Evolutionary conservation across 1,140 invertebrate species (phyloP), one percentile per base, ranked within the genome.

Genomic region (Drosophila simulans): DNA sequence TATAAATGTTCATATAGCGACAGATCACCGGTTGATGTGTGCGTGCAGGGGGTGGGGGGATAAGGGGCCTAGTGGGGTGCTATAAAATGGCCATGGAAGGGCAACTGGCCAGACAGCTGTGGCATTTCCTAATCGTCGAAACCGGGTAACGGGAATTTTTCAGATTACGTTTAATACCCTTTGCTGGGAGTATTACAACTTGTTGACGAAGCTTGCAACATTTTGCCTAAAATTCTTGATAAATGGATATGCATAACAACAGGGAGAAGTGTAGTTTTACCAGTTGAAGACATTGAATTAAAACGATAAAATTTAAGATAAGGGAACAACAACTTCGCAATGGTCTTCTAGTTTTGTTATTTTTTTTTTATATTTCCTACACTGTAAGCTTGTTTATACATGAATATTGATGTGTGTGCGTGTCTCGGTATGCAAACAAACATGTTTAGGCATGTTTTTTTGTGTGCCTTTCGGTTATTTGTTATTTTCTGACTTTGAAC

Each of bases 401-500:
- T 25, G 45, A n/a, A 20, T 31, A 55, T 72, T 51, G 22, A 45
- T 79, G 59, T n/a, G 37, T 42, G 35, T 54, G 11, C 17, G 46
- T 58, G n/a, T 71, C 15, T 39, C 20, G 49, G 64, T 15, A 37
- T 66, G 43, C 48, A 59, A 63, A 68, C 58, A 86, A 84, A 85
- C 65, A 85, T 86, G 72, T 84, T 80, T 77, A 27, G 43, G 56
- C 34, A 31, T 72, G 48, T 27, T 56, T 27, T 27, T 60, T 43
- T 58, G 55, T 66, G 56, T 77, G 73, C 72, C 17, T 45, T 45
- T 45, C 17, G 10, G 42, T 45, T 45, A 20, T 15, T 42, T 31
- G 37, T 43, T 42, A 52, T 20, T 53, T 59, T 59, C 45, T 64
- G 81, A 84, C 82, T 84, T 84, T 84, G 81, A 84, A 84, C 81